These are phyloP conservation scores for Sesamia nonagrioides DNA, from an alignment of 1,140 invertebrate genomes.

Conservation along the genomic window DNA sequence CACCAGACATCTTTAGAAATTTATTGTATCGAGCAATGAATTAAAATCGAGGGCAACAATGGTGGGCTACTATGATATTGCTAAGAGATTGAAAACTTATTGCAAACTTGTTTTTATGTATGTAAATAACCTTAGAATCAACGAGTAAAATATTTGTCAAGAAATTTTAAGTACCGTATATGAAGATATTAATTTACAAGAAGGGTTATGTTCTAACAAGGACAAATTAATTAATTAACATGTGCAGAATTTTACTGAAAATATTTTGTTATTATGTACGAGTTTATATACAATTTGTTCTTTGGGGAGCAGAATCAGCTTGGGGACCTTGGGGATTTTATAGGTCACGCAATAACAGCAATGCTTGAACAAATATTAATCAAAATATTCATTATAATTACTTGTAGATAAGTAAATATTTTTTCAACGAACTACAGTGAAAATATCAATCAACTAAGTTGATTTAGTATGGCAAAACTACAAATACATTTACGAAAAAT, in stretches of 20 bases:
- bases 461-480: not conserved
- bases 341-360: not conserved
- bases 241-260: slow-evolving; percentile 12
- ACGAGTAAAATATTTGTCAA: slow-evolving; percentile 18
- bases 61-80: no score
- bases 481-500: no score
- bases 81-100: no score
- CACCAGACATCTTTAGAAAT: no score
- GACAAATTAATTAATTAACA: slow-evolving; percentile 26
- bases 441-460: no score
- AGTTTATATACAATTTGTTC: slow-evolving; percentile 9
- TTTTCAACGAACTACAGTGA: no score
- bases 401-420: no score
- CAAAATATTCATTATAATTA: not conserved
- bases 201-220: slow-evolving; percentile 29
- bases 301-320: not conserved
- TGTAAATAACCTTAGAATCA: not conserved
- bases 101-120: not conserved
- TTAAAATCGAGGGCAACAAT: no score
- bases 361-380: not conserved
- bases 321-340: not conserved
- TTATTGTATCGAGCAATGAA: no score
- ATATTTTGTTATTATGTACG: slow-evolving; percentile 10
- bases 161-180: slow-evolving; percentile 7
- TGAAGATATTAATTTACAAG: slow-evolving; percentile 14